Evolutionary conservation across 2,797 vertebrate genomes (phyloP).

Genomic region (Heterohyrax brucei): DNA sequence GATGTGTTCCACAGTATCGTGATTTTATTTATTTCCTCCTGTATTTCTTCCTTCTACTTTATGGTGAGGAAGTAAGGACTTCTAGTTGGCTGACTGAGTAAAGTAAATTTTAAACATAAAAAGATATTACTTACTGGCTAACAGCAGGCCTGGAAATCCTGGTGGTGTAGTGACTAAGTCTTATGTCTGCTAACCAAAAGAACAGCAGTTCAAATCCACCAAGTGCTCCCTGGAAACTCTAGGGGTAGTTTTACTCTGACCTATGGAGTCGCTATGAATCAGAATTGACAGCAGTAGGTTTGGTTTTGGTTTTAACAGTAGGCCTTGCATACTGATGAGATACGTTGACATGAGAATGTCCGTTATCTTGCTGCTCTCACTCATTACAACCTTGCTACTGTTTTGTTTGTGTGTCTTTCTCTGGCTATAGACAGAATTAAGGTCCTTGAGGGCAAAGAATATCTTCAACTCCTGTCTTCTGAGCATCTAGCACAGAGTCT

Average conservation of each 20-base stretch:
- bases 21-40: not conserved
- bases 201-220: no score
- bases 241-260: no score
- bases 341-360: fast-evolving
- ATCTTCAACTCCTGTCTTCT: not conserved
- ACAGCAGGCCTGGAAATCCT: not conserved
- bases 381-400: not conserved
- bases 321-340: no score
- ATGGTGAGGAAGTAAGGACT: not conserved
- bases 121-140: not conserved
- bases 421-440: not conserved
- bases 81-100: not conserved
- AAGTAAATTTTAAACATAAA: slow-evolving; percentile 1
- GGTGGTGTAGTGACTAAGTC: no score
- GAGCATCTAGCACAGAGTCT: not conserved
- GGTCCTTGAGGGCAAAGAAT: not conserved
- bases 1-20: not conserved
- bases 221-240: no score
- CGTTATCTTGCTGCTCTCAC: no score
- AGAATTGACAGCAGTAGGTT: no score
- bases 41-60: not conserved
- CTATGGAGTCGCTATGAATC: no score
- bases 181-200: no score
- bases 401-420: not conserved
- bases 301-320: not conserved